phyloP scores from a whole-genome alignment of 2,888 invertebrate species.

The Acanthosepion lycidas region DNA sequence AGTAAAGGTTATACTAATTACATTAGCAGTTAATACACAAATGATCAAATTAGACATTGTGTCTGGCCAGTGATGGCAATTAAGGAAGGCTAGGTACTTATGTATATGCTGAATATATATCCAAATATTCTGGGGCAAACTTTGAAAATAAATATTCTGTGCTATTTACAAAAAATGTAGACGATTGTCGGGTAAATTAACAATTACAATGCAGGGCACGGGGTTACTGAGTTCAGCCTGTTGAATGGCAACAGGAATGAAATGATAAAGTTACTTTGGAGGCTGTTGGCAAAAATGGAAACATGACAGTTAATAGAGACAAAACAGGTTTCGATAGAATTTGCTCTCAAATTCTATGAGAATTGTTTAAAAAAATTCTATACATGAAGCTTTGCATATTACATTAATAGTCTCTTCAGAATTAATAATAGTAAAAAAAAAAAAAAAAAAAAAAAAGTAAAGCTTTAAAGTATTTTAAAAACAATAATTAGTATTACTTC shows the following conservation, averaged over 20 bases:
- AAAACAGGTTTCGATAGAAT: too few species aligned
- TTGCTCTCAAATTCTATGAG: too few species aligned
- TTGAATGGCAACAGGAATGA: not conserved
- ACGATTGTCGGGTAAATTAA: not conserved
- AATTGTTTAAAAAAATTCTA: too few species aligned
- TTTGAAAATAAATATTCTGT: not conserved
- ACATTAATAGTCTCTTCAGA: too few species aligned
- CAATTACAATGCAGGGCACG: not conserved
- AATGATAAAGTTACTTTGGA: too few species aligned
- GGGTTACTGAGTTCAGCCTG: not conserved
- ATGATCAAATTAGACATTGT: not conserved
- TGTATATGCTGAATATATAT: not conserved
- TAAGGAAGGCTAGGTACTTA: not conserved
- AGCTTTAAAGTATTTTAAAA: too few species aligned
- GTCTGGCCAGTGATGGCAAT: not conserved
- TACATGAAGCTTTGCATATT: too few species aligned
- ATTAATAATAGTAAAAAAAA: too few species aligned
- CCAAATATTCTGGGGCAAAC: not conserved
- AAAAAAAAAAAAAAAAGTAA: too few species aligned
- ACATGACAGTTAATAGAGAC: too few species aligned
- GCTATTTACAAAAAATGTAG: not conserved
- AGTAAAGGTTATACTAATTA: slow-evolving; percentile 43
- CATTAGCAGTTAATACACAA: not conserved
- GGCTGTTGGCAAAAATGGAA: too few species aligned
- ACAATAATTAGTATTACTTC: too few species aligned